These are phyloP conservation scores for Parus major DNA, from an alignment of 2,113 vertebrate species.

Conservation along the genomic window DNA sequence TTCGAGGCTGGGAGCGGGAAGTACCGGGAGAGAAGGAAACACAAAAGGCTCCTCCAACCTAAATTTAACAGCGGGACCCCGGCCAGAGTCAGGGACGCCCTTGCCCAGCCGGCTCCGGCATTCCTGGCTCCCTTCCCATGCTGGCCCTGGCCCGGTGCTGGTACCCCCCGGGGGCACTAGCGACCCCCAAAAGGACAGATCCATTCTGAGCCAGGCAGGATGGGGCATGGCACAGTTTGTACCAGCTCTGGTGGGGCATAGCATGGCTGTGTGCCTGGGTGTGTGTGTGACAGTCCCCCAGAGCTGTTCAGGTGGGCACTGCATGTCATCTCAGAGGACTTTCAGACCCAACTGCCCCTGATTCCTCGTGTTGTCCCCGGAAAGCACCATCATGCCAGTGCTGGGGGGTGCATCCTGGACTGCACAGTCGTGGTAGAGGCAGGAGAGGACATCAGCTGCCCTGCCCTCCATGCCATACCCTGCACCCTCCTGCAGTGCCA, in stretches of 20 bases:
- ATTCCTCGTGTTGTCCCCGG: background rate
- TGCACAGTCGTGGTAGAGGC: fast-evolving
- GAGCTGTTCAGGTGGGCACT: background rate
- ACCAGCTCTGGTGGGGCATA: too few species aligned
- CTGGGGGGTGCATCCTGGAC: background rate
- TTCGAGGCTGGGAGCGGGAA: background rate
- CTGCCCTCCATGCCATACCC: background rate
- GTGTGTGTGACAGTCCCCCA: background rate
- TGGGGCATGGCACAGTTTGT: background rate
- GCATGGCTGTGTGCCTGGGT: background rate
- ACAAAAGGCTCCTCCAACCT: slow-evolving; percentile 38
- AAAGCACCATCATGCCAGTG: background rate
- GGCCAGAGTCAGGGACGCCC: background rate
- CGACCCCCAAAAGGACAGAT: background rate
- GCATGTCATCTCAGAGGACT: fast-evolving
- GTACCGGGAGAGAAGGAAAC: background rate
- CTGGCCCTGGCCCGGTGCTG: background rate
- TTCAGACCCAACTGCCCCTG: background rate
- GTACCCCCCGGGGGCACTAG: background rate
- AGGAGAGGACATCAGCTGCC: fast-evolving
- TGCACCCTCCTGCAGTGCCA: fast-evolving
- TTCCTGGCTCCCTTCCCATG: background rate
- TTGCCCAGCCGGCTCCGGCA: background rate
- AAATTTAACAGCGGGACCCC: slow-evolving; percentile 31
- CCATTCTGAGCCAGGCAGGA: background rate